Evolutionary conservation across 2,888 invertebrate species (phyloP).

Genomic region (Falcaria lacertinaria): DNA sequence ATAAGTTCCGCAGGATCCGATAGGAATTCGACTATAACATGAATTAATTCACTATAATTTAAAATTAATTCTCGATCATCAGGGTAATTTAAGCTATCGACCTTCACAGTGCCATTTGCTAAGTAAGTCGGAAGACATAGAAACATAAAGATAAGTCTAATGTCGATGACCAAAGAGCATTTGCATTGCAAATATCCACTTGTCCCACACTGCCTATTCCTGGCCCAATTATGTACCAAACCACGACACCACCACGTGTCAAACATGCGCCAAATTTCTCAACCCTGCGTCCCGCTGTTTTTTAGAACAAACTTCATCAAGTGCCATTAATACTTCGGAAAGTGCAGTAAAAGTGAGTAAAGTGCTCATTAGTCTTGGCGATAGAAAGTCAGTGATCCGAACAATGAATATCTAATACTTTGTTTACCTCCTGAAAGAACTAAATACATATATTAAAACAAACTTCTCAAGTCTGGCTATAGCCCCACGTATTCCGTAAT

Average conservation of each 20-base stretch:
- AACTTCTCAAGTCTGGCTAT: neutral
- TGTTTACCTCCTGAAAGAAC: neutral
- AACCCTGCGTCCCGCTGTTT: constrained; percentile 27
- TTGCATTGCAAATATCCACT: constrained; percentile 30
- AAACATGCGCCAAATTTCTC: constrained; percentile 20
- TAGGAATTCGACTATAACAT: too few relatives aligned
- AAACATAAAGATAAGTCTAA: constrained; percentile 23
- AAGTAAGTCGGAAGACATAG: constrained; percentile 12
- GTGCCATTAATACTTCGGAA: constrained; percentile 55
- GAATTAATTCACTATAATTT: too few relatives aligned
- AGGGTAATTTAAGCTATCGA: neutral
- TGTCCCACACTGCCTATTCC: constrained; percentile 20
- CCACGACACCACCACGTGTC: constrained; percentile 12
- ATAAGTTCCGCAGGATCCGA: too few relatives aligned
- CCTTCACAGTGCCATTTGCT: constrained; percentile 13
- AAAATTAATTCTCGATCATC: too few relatives aligned
- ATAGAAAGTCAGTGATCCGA: constrained; percentile 22
- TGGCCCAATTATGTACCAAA: constrained; percentile 18
- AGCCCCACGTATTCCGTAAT: neutral
- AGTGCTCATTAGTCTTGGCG: constrained; percentile 47
- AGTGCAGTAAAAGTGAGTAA: constrained; percentile 56
- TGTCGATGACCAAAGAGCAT: constrained; percentile 23
- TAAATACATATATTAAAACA: neutral
- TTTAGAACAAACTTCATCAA: constrained; percentile 45
- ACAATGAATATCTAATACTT: neutral